A percentile compares a stretch with the other conserved stretches of the same genome.
Conservation (phyloP, 2,113 vertebrate species). For the Gracilinanus agilis region DNA sequence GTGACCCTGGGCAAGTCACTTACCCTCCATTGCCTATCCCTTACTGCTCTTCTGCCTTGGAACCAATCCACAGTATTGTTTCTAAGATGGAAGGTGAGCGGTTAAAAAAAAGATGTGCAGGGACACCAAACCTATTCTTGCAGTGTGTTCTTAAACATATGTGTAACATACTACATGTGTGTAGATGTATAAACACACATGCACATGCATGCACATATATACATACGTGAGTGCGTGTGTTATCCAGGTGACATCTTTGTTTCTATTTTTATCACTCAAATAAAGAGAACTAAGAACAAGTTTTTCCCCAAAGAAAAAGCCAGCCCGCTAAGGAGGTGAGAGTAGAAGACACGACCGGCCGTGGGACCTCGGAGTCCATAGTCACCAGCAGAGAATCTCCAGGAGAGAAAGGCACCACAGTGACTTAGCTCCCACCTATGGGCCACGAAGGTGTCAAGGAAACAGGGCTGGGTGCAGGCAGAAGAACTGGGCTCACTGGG, state of each 20-base stretch:
- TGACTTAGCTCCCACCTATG: not conserved
- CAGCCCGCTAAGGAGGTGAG: not conserved
- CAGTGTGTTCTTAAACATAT: not conserved
- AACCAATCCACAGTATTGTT: too few species aligned
- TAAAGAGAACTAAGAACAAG: not conserved
- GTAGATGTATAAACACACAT: too few species aligned
- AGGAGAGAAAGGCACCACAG: not conserved
- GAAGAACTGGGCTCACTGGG: constrained; percentile 15
- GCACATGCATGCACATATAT: too few species aligned
- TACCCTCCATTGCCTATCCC: too few species aligned
- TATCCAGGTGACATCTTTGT: not conserved
- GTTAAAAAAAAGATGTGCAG: too few species aligned
- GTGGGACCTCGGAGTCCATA: too few species aligned
- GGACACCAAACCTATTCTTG: too few species aligned
- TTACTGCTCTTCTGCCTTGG: too few species aligned
- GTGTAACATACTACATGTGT: not conserved
- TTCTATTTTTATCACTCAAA: not conserved
- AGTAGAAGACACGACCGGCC: not conserved
- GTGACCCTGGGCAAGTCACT: too few species aligned
- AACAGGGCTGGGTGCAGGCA: not conserved
- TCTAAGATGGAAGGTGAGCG: too few species aligned
- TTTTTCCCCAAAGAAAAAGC: not conserved
- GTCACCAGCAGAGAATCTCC: too few species aligned
- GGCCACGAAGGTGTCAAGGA: not conserved
- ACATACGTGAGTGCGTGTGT: too few species aligned